Conservation (phyloP, 2,113 vertebrate genomes). For the Danio rerio region DNA sequence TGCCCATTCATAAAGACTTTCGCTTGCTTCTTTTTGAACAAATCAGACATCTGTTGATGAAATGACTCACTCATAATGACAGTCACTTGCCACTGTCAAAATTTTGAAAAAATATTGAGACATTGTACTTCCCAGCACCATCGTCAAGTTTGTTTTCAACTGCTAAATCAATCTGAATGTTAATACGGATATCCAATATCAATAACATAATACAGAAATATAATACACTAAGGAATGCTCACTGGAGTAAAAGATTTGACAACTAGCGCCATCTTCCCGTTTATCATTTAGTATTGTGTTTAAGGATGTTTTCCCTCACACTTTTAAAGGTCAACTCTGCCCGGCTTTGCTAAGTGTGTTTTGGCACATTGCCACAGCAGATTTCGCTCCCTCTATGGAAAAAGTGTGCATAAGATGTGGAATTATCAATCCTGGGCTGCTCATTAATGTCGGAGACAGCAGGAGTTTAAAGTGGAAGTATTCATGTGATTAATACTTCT, state of each 20-base stretch:
- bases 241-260: neutral
- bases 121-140: no score
- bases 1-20: no score
- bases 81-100: no score
- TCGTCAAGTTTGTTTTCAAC: no score
- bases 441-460: constrained; percentile 34
- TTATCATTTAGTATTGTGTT: constrained; percentile 51
- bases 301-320: constrained; percentile 51
- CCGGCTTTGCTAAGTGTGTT: constrained; percentile 53
- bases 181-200: no score
- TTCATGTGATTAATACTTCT: constrained; percentile 16
- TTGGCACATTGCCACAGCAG: constrained; percentile 45
- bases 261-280: neutral
- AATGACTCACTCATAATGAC: no score
- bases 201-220: no score
- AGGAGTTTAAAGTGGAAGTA: constrained; percentile 16
- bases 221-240: no score
- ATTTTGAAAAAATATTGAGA: no score
- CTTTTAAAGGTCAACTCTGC: constrained; percentile 56
- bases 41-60: no score
- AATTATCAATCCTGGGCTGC: constrained; percentile 43
- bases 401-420: constrained; percentile 15
- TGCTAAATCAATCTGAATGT: no score
- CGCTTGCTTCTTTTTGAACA: no score
- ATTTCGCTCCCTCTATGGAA: constrained; percentile 35